Base-by-base conservation (phyloP, 2,888 invertebrate species). In the Plagodis dolabraria region DNA sequence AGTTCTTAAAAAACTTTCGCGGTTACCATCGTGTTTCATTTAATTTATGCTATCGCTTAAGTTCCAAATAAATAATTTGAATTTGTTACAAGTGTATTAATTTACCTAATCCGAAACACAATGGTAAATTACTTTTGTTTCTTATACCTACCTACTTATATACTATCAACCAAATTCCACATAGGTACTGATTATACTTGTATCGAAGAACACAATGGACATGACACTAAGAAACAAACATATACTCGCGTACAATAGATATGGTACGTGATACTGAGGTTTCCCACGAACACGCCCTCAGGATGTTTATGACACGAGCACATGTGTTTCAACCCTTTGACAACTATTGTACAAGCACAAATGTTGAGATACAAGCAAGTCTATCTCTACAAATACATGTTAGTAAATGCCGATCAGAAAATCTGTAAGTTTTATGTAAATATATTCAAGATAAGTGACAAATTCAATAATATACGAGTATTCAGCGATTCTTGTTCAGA, bases 291-390 rank as follows among this genome's bases (percentile, higher is more conserved):
- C 70, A 57, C 65, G 67, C 67, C 63, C 60, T 68, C 51, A 71
- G 74, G 73, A 76, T 77, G 74, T 75, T 77, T 72, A 69, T 64
- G 71, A 68, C 35, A 47, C 43, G 71, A 72, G 71, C 62, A 50
- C 54, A 57, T 56, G 60, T 57, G 64, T 40, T 57, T 55, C 58
- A 60, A 58, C 60, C 60, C 58, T 57, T 59, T 56, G 50, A 60
- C 63, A 66, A 55, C 47, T 57, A 53, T 48, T 40, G 48, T 48
- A 57, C 57, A 47, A 54, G 36, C 53, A 33, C 47, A 50, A 43
- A 54, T 44, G 46, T 53, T 42, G 40, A 58, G 47, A 12, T 48
- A 52, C 45, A 34, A 47, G 22, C 22, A 22, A 35, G 42, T 35
- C 42, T 33, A 44, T 11, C 47, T 45, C 40, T 42, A 42, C 51